Evolutionary conservation across 2,888 invertebrate genomes (phyloP).

Genomic region (Dryomyza anilis): DNA sequence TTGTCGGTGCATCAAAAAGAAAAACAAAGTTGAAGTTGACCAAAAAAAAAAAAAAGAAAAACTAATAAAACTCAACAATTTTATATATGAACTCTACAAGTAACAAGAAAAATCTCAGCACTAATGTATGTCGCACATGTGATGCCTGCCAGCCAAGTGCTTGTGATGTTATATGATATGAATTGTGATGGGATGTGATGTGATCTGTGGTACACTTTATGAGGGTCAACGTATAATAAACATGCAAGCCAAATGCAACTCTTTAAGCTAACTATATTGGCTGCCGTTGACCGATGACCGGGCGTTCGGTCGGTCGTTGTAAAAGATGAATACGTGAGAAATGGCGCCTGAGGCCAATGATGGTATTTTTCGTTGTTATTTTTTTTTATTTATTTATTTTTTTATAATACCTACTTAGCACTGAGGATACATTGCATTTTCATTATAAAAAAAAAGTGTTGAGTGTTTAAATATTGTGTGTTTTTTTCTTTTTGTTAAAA

Average conservation of each 20-base stretch:
- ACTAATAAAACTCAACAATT: background rate
- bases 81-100: constrained; percentile 2
- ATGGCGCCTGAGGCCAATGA: constrained; percentile 5
- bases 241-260: too few species aligned
- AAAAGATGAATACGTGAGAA: constrained; percentile 7
- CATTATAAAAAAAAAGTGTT: background rate
- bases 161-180: background rate
- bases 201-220: constrained; percentile 13
- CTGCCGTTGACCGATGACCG: background rate
- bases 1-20: constrained; percentile 1
- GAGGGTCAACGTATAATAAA: constrained; percentile 18
- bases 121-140: too few species aligned
- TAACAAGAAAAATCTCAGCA: too few species aligned
- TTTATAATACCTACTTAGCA: background rate
- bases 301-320: background rate
- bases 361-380: too few species aligned
- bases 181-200: background rate
- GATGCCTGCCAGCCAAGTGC: too few species aligned
- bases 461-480: background rate
- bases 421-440: background rate
- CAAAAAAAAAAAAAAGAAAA: background rate
- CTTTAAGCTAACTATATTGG: too few species aligned
- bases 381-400: background rate
- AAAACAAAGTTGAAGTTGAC: background rate
- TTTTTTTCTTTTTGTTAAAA: background rate